Percentiles rank a stretch among this genome's conserved stretches.
Conservation (phyloP, 2,113 vertebrate species). For the Elephas maximus region DNA sequence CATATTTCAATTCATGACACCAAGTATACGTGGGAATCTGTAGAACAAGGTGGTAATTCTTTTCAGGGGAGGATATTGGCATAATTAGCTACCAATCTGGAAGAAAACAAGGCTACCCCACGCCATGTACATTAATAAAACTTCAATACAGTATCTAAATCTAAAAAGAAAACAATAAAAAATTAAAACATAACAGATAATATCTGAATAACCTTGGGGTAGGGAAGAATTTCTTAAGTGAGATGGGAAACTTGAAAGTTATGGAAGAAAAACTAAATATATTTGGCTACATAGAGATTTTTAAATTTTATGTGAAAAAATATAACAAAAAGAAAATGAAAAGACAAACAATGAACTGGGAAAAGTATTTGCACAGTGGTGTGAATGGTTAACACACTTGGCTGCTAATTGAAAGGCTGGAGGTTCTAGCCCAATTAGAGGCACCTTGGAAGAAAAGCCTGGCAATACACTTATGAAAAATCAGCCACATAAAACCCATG, state of each 20-base stretch:
- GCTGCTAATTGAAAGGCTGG: neutral
- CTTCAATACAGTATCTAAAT: neutral
- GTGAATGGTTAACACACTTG: neutral
- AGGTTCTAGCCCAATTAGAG: neutral
- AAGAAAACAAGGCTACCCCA: neutral
- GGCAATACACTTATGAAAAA: neutral
- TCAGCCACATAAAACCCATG: too few species aligned
- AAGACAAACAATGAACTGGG: neutral
- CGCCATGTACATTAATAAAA: neutral
- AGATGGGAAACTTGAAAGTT: neutral
- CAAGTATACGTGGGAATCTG: neutral
- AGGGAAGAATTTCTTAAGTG: constrained; percentile 36
- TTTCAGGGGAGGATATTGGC: too few species aligned
- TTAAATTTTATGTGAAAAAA: constrained; percentile 39
- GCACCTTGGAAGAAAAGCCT: neutral
- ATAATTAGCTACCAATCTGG: neutral
- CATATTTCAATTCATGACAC: too few species aligned
- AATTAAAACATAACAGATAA: neutral
- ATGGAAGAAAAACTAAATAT: neutral
- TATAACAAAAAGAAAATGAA: neutral
- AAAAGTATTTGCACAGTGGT: constrained; percentile 12
- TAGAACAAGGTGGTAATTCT: neutral
- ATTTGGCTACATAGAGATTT: neutral
- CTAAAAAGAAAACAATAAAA: neutral
- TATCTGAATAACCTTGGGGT: neutral